Percentiles rank a stretch among this genome's conserved stretches.
Evolutionary conservation across 2,888 invertebrate genomes (phyloP).

Genomic region (Nephrotoma guestfalica): DNA sequence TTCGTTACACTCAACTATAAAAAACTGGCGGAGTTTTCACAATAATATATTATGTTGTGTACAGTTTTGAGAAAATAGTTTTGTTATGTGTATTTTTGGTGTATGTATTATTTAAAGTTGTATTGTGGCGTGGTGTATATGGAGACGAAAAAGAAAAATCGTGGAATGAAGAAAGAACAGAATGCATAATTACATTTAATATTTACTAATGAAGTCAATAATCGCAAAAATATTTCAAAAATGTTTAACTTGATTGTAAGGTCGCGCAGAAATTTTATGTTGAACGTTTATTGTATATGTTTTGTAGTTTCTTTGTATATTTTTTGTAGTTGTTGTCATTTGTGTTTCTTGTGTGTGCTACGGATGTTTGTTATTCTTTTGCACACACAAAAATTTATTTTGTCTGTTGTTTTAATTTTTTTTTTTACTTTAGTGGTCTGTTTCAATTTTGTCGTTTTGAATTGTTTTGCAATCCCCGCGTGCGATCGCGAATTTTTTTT

Average conservation of each 20-base stretch:
- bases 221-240: background rate
- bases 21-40: background rate
- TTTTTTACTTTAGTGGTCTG: background rate
- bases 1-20: background rate
- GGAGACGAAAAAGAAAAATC: background rate
- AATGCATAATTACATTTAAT: conserved; percentile 2
- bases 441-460: background rate
- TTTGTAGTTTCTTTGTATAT: background rate
- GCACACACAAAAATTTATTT: background rate
- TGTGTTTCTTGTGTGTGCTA: background rate
- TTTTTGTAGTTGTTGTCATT: background rate
- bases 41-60: background rate
- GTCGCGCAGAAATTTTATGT: conserved; percentile 1
- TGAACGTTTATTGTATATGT: conserved; percentile 1
- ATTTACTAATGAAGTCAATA: conserved; percentile 2
- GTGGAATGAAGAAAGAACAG: background rate
- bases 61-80: background rate
- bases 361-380: background rate
- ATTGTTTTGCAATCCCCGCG: background rate
- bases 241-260: background rate
- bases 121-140: background rate
- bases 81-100: background rate
- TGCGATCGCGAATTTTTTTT: background rate
- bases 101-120: background rate
- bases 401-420: background rate